A percentile compares a stretch with the other conserved stretches of the same genome.
phyloP scores from a whole-genome alignment of 2,113 vertebrate genomes.

The Toxotes chatareus region DNA sequence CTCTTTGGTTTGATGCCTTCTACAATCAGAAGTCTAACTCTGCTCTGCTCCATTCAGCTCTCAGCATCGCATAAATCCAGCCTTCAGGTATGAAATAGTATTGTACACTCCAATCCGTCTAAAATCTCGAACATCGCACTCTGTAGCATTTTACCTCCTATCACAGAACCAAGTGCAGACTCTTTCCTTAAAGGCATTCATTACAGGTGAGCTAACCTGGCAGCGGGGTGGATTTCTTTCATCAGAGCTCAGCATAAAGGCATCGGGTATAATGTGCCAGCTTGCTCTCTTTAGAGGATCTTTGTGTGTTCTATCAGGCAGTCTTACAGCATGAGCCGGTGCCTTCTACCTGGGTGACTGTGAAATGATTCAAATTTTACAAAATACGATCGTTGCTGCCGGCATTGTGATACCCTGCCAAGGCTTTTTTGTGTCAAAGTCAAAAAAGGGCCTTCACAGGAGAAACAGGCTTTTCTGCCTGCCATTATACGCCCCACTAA shows the following conservation, averaged over 20 bases:
- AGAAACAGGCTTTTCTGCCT: conserved; percentile 79
- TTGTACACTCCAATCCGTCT: conserved; percentile 46
- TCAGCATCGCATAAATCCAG: conserved; percentile 44
- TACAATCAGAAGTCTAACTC: conserved; percentile 64
- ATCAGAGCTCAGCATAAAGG: conserved; percentile 72
- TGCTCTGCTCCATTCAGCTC: conserved; percentile 45
- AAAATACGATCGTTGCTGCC: conserved; percentile 74
- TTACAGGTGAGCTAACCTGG: conserved; percentile 74
- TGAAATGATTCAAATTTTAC: conserved; percentile 76
- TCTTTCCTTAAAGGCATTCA: conserved; percentile 64
- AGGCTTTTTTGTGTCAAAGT: conserved; percentile 72
- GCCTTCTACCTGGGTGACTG: conserved; percentile 63
- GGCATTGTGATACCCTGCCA: conserved; percentile 64
- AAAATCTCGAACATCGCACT: conserved; percentile 57
- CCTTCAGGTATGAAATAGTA: conserved; percentile 50
- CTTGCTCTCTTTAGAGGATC: conserved; percentile 59
- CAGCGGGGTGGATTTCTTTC: conserved; percentile 69
- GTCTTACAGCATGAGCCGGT: conserved; percentile 39
- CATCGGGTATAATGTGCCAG: conserved; percentile 61
- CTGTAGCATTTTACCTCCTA: conserved; percentile 48
- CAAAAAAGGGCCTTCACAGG: conserved; percentile 67
- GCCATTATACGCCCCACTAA: conserved; percentile 67
- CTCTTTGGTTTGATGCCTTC: conserved; percentile 43
- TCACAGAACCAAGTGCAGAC: conserved; percentile 51
- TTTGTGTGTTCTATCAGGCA: conserved; percentile 60